Evolutionary conservation across 2,888 invertebrate species (phyloP).

Genomic region (Epistrophella euchroma): DNA sequence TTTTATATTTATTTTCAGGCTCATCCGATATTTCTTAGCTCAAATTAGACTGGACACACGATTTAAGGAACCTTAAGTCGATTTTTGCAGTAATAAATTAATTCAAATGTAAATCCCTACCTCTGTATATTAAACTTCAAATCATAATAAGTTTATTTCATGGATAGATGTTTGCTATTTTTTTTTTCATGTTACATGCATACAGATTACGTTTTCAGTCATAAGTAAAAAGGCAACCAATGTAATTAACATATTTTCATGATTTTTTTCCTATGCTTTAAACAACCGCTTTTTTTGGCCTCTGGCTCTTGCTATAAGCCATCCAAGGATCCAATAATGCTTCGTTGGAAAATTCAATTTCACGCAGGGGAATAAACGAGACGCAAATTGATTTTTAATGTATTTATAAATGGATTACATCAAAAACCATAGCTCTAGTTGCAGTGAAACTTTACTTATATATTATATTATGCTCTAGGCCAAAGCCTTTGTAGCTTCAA

Average conservation of each 20-base stretch:
- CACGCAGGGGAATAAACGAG: slow-evolving; percentile 65
- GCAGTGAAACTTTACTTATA: slow-evolving; percentile 4
- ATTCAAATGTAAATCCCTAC: too few species aligned
- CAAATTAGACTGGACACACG: too few species aligned
- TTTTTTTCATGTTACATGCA: background rate
- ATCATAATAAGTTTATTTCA: too few species aligned
- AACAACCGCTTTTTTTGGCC: slow-evolving; percentile 42
- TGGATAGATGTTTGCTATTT: background rate
- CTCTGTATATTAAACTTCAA: too few species aligned
- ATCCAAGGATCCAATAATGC: slow-evolving; percentile 63
- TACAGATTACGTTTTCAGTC: background rate
- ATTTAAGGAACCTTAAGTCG: too few species aligned
- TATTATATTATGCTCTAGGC: background rate
- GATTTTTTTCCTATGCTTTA: slow-evolving; percentile 33
- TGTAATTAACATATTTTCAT: slow-evolving; percentile 69
- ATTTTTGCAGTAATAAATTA: too few species aligned
- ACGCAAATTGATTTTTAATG: slow-evolving; percentile 70
- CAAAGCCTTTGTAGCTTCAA: slow-evolving; percentile 28
- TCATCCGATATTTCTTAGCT: too few species aligned
- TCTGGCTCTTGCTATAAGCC: slow-evolving; percentile 37
- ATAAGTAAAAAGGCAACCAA: slow-evolving; percentile 22
- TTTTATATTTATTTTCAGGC: too few species aligned
- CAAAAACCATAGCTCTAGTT: slow-evolving; percentile 35
- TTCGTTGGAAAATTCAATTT: slow-evolving; percentile 63
- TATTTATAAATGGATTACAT: slow-evolving; percentile 63